Evolutionary conservation across 1,140 invertebrate genomes (phyloP), one percentile per base, ranked within the genome.

Genomic region (Apocrypta bakeri): DNA sequence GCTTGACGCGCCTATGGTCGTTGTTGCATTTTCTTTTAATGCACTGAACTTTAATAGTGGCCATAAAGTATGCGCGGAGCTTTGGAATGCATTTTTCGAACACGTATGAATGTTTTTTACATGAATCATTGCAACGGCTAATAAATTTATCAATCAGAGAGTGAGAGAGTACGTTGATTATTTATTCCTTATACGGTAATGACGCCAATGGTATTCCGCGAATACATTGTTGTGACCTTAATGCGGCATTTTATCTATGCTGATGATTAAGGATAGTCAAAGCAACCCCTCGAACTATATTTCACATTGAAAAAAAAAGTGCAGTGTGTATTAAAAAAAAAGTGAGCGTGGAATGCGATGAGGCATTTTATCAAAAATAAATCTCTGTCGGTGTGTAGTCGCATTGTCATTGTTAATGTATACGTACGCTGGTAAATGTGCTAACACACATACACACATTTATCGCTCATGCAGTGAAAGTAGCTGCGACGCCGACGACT

Each of bases 401-500:
- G 80, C 73, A 37, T 82, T 82, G 80, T 82, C 80, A 69, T 76
- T 69, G 80, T 82, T 68, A 56, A 33, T 7, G 68, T 29, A 66
- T 9, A 79, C 64, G 40, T 27, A 69, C 3, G 33, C 33, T n/a
- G n/a, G 9, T 37, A 37, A 37, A 37, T 9, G 33, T 9, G 29
- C 11, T 27, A 29, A 68, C 25, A 25, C 14, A 24, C 64, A 25
- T 12, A 25, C 29, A 61, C 29, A 8, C 31, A 83, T 83, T 83
- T 82, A 77, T 83, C 69, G 75, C 81, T 56, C 24, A 64, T 42
- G 61, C 73, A 83, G 81, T 83, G 81, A 83, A 83, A 83, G 81
- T 83, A 78, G 61, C 21, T 37, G 63, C 25, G n/a, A 31, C 11
- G 1, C 78, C 29, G 61, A 31, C 37, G n/a, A 63, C n/a, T 29